Base-by-base conservation (phyloP, 2,797 vertebrate species). In the Dipus sagitta region DNA sequence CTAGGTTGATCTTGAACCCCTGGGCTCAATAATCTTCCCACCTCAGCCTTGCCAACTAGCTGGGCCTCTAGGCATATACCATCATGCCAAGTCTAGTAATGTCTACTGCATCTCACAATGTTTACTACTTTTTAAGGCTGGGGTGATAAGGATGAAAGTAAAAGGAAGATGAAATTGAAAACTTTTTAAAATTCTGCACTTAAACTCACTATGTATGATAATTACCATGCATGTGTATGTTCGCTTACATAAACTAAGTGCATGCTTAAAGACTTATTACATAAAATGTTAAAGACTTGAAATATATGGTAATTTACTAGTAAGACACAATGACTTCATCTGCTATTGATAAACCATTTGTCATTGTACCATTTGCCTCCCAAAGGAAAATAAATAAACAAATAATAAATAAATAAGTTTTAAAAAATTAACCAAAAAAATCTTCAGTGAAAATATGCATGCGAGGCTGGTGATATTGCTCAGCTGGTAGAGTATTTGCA, bases 51-150 rank as follows among this genome's bases (percentile, higher is more conserved):
- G 54, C 54, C 54, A 58, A 58, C 10, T 58, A 88, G 30, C 42
- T 67, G 62, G 30, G 23, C 54, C 30, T 52, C 14, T 2, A 75
- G 26, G 20, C n/a, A 80, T 58, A 58, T 58, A 58, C 54, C 54
- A 58, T 14, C 54, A 58, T 58, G 54, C 54, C 13, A 58, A 58
- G 23, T 21, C 58, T 80, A 78, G 80, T 90, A 5, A 9, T 85
- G 20, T 90, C 70, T 85, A 88, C 60, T 93, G 81, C 38, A 42
- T 85, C 70, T 92, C 93, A 26, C 26, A 70, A 3, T 67, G 14
- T 28, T 78, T 47, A 23, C 3, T 26, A 67, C 64, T 67, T 81
- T 80, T 21, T 34, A 34, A 78, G 42, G 78, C 71, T 85, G 79
- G 77, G 13, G 23, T 85, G 64, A 58, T 75, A 54, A 54, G 47